A percentile compares a stretch with the other conserved stretches of the same genome.
phyloP scores from a whole-genome alignment of 2,113 vertebrate genomes.

The Brienomyrus longianalis region DNA sequence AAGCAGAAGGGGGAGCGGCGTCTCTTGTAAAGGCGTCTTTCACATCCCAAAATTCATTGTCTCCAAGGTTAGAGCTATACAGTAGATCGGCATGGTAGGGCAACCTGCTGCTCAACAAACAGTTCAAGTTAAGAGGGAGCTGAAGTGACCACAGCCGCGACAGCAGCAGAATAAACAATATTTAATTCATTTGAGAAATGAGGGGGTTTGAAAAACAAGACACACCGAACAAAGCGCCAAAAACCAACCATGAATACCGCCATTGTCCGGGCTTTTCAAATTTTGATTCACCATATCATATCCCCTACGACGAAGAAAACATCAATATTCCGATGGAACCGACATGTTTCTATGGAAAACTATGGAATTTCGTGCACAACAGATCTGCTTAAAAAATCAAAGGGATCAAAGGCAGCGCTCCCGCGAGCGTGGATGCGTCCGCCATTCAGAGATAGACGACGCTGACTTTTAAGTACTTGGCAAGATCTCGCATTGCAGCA shows the following conservation, averaged over 20 bases:
- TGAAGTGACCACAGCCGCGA: constrained; percentile 74
- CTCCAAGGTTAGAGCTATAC: constrained; percentile 60
- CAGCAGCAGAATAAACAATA: constrained; percentile 81
- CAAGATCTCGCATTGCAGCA: constrained; percentile 59
- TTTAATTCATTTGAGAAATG: constrained; percentile 82
- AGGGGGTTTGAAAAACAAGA: constrained; percentile 58
- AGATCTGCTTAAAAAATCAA: constrained; percentile 81
- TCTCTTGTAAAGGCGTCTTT: constrained; percentile 52
- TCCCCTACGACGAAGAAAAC: constrained; percentile 98
- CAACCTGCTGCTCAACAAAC: constrained; percentile 88
- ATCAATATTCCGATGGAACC: constrained; percentile 97
- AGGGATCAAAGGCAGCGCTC: constrained; percentile 87
- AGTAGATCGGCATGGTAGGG: constrained; percentile 71
- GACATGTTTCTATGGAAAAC: constrained; percentile 99
- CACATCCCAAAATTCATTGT: constrained; percentile 65
- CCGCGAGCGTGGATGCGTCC: constrained; percentile 69
- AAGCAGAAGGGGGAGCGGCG: constrained; percentile 29
- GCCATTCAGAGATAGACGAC: constrained; percentile 85
- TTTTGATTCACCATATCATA: constrained; percentile 99
- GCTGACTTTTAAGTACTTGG: constrained; percentile 82
- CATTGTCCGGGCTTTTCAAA: constrained; percentile 86
- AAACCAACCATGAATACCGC: constrained; percentile 74
- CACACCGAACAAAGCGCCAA: constrained; percentile 54
- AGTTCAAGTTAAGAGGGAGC: constrained; percentile 78
- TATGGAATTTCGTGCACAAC: constrained; percentile 89